Evolutionary conservation across 2,888 invertebrate species (phyloP).

Genomic region (Tiphia femorata): DNA sequence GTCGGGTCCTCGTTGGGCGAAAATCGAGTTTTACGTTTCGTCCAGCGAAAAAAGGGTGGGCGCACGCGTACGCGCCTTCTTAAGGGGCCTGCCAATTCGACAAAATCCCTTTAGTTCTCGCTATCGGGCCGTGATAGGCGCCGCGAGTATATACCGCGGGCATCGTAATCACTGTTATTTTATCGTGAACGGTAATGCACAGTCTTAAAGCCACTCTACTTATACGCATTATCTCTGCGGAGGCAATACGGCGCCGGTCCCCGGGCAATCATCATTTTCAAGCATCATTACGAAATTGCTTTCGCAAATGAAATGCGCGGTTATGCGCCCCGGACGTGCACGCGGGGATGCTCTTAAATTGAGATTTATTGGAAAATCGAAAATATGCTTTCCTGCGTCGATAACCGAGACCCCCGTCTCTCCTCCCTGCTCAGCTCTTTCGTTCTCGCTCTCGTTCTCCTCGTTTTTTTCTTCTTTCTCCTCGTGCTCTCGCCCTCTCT

Average conservation of each 20-base stretch:
- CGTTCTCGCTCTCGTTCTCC: background rate
- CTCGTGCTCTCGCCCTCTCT: background rate
- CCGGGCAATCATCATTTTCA: slow-evolving; percentile 60
- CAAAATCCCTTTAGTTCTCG: slow-evolving; percentile 43
- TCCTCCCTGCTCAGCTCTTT: background rate
- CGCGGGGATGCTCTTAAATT: slow-evolving; percentile 45
- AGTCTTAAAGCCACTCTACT: slow-evolving; percentile 61
- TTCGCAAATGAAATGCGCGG: slow-evolving; percentile 59
- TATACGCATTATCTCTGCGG: slow-evolving; percentile 56
- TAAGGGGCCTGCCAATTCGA: slow-evolving; percentile 4
- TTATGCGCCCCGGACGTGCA: slow-evolving; percentile 27
- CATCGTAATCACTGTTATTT: slow-evolving; percentile 64
- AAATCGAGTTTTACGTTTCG: too few relatives aligned
- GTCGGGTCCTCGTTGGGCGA: too few relatives aligned
- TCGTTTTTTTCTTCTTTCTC: background rate
- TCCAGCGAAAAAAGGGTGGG: too few relatives aligned
- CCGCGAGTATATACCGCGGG: slow-evolving; percentile 44
- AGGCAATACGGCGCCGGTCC: slow-evolving; percentile 46
- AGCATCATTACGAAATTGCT: slow-evolving; percentile 63
- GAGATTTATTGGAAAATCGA: slow-evolving; percentile 64
- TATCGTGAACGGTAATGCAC: slow-evolving; percentile 62
- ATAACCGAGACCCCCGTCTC: background rate
- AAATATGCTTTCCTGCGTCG: slow-evolving; percentile 31
- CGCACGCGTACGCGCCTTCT: too few relatives aligned
- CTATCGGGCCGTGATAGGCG: slow-evolving; percentile 43